Evolutionary conservation across 2,797 vertebrate genomes (phyloP).

Genomic region (Lagorchestes hirsutus): DNA sequence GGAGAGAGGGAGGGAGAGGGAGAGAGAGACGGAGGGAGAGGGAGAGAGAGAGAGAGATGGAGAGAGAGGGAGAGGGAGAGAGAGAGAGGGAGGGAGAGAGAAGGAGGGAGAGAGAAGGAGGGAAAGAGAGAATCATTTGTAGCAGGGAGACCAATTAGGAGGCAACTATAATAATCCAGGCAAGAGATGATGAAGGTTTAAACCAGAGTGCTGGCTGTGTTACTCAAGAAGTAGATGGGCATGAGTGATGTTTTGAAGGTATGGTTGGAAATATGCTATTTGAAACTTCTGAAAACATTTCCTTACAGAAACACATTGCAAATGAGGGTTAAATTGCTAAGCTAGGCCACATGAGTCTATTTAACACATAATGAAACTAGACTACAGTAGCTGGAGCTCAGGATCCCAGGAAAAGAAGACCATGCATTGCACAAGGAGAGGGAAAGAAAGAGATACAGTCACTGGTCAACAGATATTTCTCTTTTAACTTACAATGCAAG

Average conservation of each 20-base stretch:
- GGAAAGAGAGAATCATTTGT: neutral
- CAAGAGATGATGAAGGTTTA: neutral
- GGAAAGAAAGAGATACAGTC: neutral
- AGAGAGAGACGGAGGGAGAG: no score
- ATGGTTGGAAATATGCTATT: neutral
- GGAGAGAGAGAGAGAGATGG: no score
- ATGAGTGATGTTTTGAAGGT: neutral
- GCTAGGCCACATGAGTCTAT: neutral
- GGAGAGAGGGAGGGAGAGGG: no score
- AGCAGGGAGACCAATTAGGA: neutral
- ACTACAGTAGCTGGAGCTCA: neutral
- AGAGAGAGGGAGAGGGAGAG: no score
- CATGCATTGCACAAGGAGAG: neutral
- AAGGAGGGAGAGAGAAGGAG: no score
- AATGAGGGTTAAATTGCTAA: neutral
- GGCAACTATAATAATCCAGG: neutral
- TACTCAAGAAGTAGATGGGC: neutral
- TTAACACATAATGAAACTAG: neutral
- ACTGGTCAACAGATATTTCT: neutral
- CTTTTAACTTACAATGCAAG: neutral
- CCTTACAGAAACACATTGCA: neutral
- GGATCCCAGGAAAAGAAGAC: neutral
- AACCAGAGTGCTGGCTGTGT: neutral
- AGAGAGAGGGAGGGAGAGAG: no score
- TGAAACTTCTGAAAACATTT: neutral